Evolutionary conservation across 2,113 vertebrate species (phyloP).

Genomic region (Serilophus lunatus): DNA sequence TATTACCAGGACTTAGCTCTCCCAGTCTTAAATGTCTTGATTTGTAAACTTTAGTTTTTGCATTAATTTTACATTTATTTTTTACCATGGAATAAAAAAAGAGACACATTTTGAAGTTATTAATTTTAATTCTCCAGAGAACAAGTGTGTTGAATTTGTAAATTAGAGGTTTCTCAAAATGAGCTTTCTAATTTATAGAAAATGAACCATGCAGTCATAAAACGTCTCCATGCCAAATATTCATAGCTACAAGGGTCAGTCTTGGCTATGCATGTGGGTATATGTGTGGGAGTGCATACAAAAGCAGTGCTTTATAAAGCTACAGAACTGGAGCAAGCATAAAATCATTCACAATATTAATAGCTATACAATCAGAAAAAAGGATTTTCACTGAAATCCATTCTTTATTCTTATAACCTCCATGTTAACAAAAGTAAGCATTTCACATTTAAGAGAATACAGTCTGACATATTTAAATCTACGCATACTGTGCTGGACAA

Average conservation of each 20-base stretch:
- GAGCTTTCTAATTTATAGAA: background rate
- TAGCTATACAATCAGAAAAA: background rate
- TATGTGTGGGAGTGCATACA: background rate
- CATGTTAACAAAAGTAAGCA: background rate
- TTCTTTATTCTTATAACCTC: background rate
- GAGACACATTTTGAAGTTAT: background rate
- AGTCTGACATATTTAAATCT: background rate
- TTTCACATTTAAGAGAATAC: background rate
- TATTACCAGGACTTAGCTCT: background rate
- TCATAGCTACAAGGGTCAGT: background rate
- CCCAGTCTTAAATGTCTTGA: background rate
- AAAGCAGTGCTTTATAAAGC: background rate
- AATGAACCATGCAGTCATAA: background rate
- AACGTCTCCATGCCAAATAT: background rate
- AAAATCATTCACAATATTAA: background rate
- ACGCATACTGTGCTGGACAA: background rate
- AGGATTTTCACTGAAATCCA: background rate
- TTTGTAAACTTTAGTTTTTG: background rate
- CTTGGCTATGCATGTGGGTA: background rate
- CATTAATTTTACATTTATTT: background rate
- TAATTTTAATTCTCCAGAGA: background rate
- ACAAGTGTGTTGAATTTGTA: background rate
- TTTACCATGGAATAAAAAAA: background rate
- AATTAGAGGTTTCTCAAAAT: background rate
- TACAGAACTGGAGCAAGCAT: background rate